A percentile compares a stretch with the other conserved stretches of the same genome.
phyloP scores from a whole-genome alignment of 2,113 vertebrate genomes.

The Thymallus thymallus region DNA sequence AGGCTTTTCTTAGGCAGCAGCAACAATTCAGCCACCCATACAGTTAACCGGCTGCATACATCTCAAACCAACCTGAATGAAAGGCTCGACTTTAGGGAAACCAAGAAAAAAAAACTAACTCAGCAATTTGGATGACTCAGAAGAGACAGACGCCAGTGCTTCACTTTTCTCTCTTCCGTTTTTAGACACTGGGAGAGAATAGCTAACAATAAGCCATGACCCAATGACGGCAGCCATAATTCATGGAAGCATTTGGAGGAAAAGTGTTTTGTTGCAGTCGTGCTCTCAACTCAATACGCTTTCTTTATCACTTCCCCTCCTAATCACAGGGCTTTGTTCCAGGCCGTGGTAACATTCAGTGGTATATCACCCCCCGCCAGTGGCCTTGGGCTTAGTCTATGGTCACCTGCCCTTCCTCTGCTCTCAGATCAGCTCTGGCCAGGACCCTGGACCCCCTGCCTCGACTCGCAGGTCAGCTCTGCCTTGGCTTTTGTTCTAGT shows the following conservation, averaged over 20 bases:
- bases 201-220: slow-evolving; percentile 87
- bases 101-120: neutral
- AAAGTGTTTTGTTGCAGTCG: slow-evolving; percentile 79
- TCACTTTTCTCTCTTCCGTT: slow-evolving; percentile 36
- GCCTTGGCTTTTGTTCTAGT: slow-evolving; percentile 7
- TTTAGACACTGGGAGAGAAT: slow-evolving; percentile 41
- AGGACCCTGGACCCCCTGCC: neutral
- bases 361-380: slow-evolving; percentile 28
- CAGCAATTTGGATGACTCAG: slow-evolving; percentile 4
- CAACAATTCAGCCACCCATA: neutral
- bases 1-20: neutral
- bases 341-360: slow-evolving; percentile 41
- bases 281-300: slow-evolving; percentile 79
- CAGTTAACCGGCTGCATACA: slow-evolving; percentile 12
- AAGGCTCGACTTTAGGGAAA: neutral
- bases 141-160: neutral
- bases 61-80: slow-evolving; percentile 3
- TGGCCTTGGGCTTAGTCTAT: slow-evolving; percentile 26
- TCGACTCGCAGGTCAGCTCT: too few relatives aligned
- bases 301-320: slow-evolving; percentile 94
- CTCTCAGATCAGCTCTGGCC: neutral
- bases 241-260: slow-evolving; percentile 93
- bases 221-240: slow-evolving; percentile 87
- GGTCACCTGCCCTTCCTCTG: slow-evolving; percentile 25
- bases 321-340: slow-evolving; percentile 83